Evolutionary conservation across 2,888 invertebrate species (phyloP).

Genomic region (Dugesia japonica): DNA sequence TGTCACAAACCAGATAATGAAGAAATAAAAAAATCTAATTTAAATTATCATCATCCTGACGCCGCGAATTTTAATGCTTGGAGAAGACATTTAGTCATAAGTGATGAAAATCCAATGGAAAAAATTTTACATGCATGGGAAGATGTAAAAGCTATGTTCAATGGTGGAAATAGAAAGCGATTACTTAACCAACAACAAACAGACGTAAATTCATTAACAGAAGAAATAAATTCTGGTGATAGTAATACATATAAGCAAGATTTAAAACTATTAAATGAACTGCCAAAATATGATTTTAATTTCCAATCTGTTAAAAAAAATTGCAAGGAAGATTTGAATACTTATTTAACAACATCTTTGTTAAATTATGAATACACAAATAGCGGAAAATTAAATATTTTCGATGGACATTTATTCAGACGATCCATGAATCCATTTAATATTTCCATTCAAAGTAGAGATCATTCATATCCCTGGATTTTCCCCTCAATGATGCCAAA

Average conservation of each 20-base stretch:
- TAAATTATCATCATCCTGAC: conserved; percentile 79
- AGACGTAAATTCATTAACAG: not conserved
- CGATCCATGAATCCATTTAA: not conserved
- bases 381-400: not conserved
- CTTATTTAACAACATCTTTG: not conserved
- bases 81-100: conserved; percentile 77
- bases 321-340: not conserved
- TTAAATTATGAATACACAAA: not conserved
- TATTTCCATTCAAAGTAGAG: not conserved
- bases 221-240: not conserved
- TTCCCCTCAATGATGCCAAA: not conserved
- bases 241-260: not conserved
- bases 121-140: conserved; percentile 64
- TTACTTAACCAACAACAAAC: conserved; percentile 14
- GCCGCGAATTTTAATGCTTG: conserved; percentile 96
- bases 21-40: conserved; percentile 21
- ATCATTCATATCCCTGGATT: not conserved
- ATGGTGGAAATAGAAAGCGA: conserved; percentile 77
- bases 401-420: not conserved
- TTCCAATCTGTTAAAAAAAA: not conserved
- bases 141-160: conserved; percentile 96
- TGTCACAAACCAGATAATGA: conserved; percentile 57
- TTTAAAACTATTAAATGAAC: not conserved
- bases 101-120: conserved; percentile 50
- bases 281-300: not conserved